A percentile compares a stretch with the other conserved stretches of the same genome.
Conservation (phyloP, 2,113 vertebrate species). For the Carassius gibelio region DNA sequence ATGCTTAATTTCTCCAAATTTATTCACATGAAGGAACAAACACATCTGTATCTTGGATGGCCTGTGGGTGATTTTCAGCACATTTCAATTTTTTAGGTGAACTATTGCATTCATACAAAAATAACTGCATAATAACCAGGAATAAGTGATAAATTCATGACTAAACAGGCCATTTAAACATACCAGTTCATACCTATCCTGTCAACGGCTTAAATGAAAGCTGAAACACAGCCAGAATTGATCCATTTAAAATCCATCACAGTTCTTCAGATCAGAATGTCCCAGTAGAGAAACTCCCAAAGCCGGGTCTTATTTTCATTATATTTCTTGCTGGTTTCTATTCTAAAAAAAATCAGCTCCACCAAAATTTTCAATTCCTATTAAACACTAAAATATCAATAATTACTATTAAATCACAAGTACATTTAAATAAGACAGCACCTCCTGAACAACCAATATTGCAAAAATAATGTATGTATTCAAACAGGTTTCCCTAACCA, state of each 20-base stretch:
- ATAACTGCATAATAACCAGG: not conserved
- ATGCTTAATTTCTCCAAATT: too few species aligned
- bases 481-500: not conserved
- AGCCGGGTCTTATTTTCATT: not conserved
- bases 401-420: not conserved
- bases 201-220: not conserved
- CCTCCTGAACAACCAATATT: not conserved
- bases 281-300: not conserved
- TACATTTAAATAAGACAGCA: not conserved
- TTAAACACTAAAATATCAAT: not conserved
- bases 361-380: not conserved
- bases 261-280: not conserved
- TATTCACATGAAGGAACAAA: too few species aligned
- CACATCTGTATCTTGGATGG: too few species aligned
- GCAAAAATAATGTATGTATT: not conserved
- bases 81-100: too few species aligned
- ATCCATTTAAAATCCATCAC: conserved; percentile 16
- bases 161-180: not conserved
- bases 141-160: not conserved
- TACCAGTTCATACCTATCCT: not conserved
- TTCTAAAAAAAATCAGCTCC: not conserved
- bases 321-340: not conserved
- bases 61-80: too few species aligned
- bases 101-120: not conserved
- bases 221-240: not conserved